Evolutionary conservation across 92 coral and sea anemone genomes (phyloP), one percentile per base, ranked within the genome.

Genomic region (Zoanthus solanderi): DNA sequence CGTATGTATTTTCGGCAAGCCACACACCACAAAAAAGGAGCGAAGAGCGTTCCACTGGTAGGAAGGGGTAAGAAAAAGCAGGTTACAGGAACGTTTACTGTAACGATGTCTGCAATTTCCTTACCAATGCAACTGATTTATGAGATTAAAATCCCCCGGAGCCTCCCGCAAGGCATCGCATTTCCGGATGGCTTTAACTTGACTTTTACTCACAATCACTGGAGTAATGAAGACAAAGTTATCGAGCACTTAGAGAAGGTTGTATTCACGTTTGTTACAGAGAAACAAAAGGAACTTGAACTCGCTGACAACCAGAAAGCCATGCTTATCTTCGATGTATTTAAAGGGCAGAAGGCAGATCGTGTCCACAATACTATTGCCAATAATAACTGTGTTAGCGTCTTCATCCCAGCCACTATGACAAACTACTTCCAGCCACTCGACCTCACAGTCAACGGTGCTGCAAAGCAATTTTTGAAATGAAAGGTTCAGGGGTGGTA

Each of bases 281-380:
- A 82, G 78, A 89, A 89, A 83, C 78, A 84, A 29, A 83, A 83
- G 66, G 78, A 89, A 7, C 88, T 89, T 83, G 47, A 48, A 31
- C 23, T 23, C 23, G 23, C 23, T 23, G 23, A 23, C 23, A 23
- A 23, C 23, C 23, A 23, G 23, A 23, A 23, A 23, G 23, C 23
- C 23, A 23, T 23, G 23, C 23, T 23, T 23, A 23, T 23, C 23
- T 23, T 23, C 23, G 23, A 23, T 23, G 23, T 23, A 23, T 23
- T 23, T 23, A 23, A 23, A 23, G 23, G 23, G 23, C 23, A 23
- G 23, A 23, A 23, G 23, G 23, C 23, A 23, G 23, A 23, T 23
- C 23, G 23, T 23, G 23, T 88, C 54, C 84, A 83, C 45, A 52
- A 72, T 66, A 50, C 45, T 58, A 81, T 88, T n/a, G 83, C 75